Conservation (phyloP, 2,888 invertebrate genomes). For the Tetragnatha montana region DNA sequence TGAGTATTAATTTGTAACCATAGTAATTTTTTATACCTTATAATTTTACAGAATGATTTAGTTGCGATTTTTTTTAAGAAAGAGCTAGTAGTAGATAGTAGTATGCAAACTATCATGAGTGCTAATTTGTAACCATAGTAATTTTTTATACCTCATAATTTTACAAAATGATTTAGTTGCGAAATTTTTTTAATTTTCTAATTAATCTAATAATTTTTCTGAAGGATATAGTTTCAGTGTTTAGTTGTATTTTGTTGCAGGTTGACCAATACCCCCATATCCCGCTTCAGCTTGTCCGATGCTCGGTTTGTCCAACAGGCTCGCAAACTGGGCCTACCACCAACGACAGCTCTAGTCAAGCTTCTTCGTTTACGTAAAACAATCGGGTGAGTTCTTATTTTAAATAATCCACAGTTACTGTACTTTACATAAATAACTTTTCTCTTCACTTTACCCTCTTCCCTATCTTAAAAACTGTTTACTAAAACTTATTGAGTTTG, state of each 20-base stretch:
- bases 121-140: no score
- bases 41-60: not conserved
- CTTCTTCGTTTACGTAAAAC: constrained; percentile 20
- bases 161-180: not conserved
- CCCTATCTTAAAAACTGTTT: not conserved
- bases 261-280: constrained; percentile 22
- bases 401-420: not conserved
- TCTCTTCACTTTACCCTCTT: not conserved
- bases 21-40: no score
- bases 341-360: constrained; percentile 51
- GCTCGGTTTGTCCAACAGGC: constrained; percentile 38
- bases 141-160: no score
- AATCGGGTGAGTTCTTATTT: constrained; percentile 34
- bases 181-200: no score
- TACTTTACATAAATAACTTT: not conserved
- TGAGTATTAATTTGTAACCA: no score
- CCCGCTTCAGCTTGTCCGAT: constrained; percentile 42
- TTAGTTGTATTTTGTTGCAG: not conserved
- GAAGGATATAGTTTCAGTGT: not conserved
- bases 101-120: no score
- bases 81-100: no score
- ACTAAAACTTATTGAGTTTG: no score
- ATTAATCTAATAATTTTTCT: no score
- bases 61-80: no score
- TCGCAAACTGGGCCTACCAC: constrained; percentile 9